phyloP scores from a whole-genome alignment of 2,113 vertebrate species.

The Halcyon malimbica region DNA sequence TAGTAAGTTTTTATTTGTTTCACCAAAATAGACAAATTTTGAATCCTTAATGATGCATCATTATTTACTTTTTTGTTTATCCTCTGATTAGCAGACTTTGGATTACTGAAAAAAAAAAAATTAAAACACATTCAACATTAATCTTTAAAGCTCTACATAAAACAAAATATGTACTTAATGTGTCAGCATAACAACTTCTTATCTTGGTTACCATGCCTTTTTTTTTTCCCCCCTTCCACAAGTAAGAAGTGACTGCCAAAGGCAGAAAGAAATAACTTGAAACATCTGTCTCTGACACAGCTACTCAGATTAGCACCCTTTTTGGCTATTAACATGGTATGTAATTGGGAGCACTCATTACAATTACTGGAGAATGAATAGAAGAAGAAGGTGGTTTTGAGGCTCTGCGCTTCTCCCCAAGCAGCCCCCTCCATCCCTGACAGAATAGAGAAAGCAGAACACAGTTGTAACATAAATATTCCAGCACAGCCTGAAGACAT shows the following conservation, averaged over 20 bases:
- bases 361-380: neutral
- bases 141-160: neutral
- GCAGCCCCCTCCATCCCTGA: neutral
- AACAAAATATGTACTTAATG: neutral
- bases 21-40: constrained; percentile 93
- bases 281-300: neutral
- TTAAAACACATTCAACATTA: neutral
- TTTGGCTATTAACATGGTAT: neutral
- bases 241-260: neutral
- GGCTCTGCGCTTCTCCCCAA: neutral
- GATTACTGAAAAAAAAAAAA: constrained; percentile 83
- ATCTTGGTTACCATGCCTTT: neutral
- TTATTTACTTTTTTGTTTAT: constrained; percentile 97
- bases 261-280: neutral
- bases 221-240: neutral
- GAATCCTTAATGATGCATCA: constrained; percentile 90
- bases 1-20: constrained; percentile 94
- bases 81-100: constrained; percentile 89
- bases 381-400: neutral
- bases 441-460: neutral
- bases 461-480: neutral
- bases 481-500: neutral
- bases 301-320: neutral
- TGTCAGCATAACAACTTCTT: neutral
- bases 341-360: neutral